Percentiles rank a stretch among this genome's conserved stretches.
These are phyloP conservation scores for Nansenia antarctica DNA, from an alignment of 2,113 vertebrate genomes.

Conservation along the genomic window DNA sequence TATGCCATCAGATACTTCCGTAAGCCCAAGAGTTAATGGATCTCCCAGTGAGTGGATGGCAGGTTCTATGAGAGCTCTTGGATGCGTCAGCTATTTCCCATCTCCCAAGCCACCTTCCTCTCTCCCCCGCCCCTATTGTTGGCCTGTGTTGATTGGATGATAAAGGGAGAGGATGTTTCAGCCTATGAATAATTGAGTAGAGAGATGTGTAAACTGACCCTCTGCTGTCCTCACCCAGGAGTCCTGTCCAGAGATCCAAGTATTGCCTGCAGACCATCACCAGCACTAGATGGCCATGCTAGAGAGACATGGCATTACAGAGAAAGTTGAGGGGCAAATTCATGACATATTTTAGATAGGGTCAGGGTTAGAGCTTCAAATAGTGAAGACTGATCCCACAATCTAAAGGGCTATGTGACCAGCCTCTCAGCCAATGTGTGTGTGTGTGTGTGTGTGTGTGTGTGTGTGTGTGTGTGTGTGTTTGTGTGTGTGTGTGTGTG, in stretches of 20 bases:
- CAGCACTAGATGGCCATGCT: background rate
- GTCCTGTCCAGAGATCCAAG: slow-evolving; percentile 43
- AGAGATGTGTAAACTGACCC: slow-evolving; percentile 69
- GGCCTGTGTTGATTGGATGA: slow-evolving; percentile 51
- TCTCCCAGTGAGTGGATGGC: slow-evolving; percentile 47
- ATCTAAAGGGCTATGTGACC: no score
- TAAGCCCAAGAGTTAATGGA: slow-evolving; percentile 61
- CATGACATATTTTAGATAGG: no score
- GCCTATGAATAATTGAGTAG: slow-evolving; percentile 69
- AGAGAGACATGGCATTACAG: no score
- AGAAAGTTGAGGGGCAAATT: no score
- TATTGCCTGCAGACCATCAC: background rate
- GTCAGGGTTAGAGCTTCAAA: no score
- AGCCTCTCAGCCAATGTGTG: no score
- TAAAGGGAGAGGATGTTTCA: slow-evolving; percentile 57
- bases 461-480: no score
- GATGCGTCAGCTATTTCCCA: slow-evolving; percentile 50
- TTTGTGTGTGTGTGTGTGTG: slow-evolving; percentile 26
- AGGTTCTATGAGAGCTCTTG: slow-evolving; percentile 45
- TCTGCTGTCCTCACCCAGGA: slow-evolving; percentile 38
- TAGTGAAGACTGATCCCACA: no score
- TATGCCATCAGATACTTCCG: slow-evolving; percentile 61
- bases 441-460: no score
- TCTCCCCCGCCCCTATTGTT: slow-evolving; percentile 49
- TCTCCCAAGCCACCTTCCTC: slow-evolving; percentile 50